phyloP scores from a whole-genome alignment of 2,888 invertebrate species.

The Copidosoma aretas region DNA sequence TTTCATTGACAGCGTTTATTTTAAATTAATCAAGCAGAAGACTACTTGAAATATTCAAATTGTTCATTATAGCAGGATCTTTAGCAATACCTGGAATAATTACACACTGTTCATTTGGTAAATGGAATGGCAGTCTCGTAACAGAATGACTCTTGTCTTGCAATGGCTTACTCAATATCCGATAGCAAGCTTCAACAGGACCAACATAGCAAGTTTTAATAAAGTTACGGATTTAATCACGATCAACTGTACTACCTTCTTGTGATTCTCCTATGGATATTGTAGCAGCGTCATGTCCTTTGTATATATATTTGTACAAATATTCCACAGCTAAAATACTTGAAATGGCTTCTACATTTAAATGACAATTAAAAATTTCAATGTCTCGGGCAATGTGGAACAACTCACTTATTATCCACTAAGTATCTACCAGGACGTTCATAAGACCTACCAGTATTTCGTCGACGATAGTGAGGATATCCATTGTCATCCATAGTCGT shows the following conservation, averaged over 20 bases:
- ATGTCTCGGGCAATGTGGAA: slow-evolving; percentile 46
- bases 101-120: slow-evolving; percentile 38
- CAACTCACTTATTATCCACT: slow-evolving; percentile 55
- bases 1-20: slow-evolving; percentile 14
- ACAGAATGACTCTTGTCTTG: slow-evolving; percentile 43
- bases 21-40: slow-evolving; percentile 37
- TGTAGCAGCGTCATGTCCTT: slow-evolving; percentile 46
- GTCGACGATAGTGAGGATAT: background rate
- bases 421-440: slow-evolving; percentile 35
- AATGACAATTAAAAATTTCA: slow-evolving; percentile 46
- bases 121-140: slow-evolving; percentile 38
- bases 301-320: slow-evolving; percentile 49
- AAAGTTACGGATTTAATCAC: slow-evolving; percentile 21
- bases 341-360: slow-evolving; percentile 43
- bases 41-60: slow-evolving; percentile 5
- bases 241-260: slow-evolving; percentile 23
- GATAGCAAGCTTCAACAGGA: slow-evolving; percentile 41
- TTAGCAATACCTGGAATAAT: slow-evolving; percentile 7
- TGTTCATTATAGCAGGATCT: background rate
- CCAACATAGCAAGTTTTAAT: slow-evolving; percentile 43
- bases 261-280: slow-evolving; percentile 28
- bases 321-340: slow-evolving; percentile 49
- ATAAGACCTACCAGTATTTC: slow-evolving; percentile 35
- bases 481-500: slow-evolving; percentile 2
- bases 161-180: slow-evolving; percentile 25